Evolutionary conservation across 2,888 invertebrate genomes (phyloP), one percentile per base, ranked within the genome.

Genomic region (Ephialtes manifestator): DNA sequence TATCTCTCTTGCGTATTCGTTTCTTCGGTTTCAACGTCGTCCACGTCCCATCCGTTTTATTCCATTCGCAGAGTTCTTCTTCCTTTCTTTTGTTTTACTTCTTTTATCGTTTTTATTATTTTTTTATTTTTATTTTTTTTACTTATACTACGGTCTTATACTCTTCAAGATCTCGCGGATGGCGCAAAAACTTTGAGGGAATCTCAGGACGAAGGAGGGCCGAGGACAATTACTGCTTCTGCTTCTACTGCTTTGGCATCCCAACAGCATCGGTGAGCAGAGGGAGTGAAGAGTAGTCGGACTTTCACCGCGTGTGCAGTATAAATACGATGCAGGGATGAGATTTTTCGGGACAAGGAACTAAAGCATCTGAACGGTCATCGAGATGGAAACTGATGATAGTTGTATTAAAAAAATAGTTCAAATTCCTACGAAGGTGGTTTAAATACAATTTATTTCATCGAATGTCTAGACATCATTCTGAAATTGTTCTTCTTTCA

Each of bases 1-100:
- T 81, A 81, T 81, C 75, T 75, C 81, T 76, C 60, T 81, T 60
- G 81, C 81, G 81, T 81, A 81, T 81, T 81, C 81, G 74, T 81
- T 81, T 75, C 68, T 81, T 75, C 70, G 58, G 70, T 81, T 81
- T 81, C 60, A 51, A 67, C 81, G 74, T 48, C 48, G 43, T 46
- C 39, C 68, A 13, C 46, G 58, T 58, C 58, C 20, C 48, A 28
- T 48, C 81, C 60, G 81, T 75, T 75, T 81, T 75, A 75, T 81
- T 68, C 75, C 81, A 63, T 60, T 81, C 75, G 39, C 39, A 35
- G 81, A 81, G 24, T 70, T 75, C 39, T 70, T 81, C 55, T 67
- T 31, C 10, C 20, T 65, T 63, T 76, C 43, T 65, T 70, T 76
- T 71, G 13, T 65, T 43, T 76, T 43, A n/a, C 15, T 65, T 39